Base-by-base conservation (phyloP, 2,888 invertebrate species). In the Dryadula phaetusa region DNA sequence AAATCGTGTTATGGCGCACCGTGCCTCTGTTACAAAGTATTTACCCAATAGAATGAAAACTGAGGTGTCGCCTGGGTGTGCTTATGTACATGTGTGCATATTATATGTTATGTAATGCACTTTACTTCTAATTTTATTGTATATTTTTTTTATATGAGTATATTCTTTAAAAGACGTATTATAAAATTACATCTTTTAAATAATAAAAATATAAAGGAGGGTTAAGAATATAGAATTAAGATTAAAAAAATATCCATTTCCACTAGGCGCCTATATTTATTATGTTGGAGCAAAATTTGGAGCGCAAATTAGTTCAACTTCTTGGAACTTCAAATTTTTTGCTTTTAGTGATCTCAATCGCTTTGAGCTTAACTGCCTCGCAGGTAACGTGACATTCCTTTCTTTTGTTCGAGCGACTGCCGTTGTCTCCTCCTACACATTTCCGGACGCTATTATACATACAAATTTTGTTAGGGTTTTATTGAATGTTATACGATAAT, bases 331-430 rank as follows among this genome's bases (percentile, higher is more conserved):
- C 5, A 37, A 47, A 14, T 61, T 70, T 67, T 69, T 71, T 53
- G 64, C 66, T 63, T 66, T 54, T 44, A 67, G 44, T 40, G 70
- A 73, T 67, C 47, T 62, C 64, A 68, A 70, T 73, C 66, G 62
- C 37, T 64, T 46, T 53, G 68, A 65, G 64, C 61, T 64, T 47
- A 63, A 68, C 69, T 66, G 64, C 34, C 44, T 65, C 79, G 80
- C 87, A 87, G 86, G 87, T 88, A 86, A 81, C 77, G 77, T 77
- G 84, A 83, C 88, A 90, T 90, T 89, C 90, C 83, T 77, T 72
- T 70, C 82, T 83, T 88, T 89, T 90, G 89, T 89, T 84, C 80
- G 64, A 54, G 66, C 64, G 67, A 76, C 74, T 67, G 78, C 62
- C 76, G 75, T 75, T 76, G 79, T 79, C 77, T 76, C 79, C 76